Conservation (phyloP, 2,888 invertebrate species). For the Xylota sylvarum region DNA sequence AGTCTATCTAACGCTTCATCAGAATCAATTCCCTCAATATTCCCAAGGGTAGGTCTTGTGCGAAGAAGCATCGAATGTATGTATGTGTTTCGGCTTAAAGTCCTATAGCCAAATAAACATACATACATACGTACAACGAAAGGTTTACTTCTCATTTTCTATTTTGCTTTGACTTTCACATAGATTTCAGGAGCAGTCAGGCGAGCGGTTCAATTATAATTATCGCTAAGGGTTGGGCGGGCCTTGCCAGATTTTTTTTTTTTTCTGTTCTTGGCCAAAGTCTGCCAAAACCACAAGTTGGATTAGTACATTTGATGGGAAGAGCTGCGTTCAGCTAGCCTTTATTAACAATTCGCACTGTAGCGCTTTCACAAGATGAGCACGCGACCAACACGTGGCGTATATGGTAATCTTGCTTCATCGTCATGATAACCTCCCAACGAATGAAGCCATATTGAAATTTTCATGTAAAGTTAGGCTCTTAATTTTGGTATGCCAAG, state of each 20-base stretch:
- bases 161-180: constrained; percentile 36
- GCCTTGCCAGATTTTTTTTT: constrained; percentile 26
- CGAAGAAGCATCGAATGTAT: constrained; percentile 1
- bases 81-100: constrained; percentile 11
- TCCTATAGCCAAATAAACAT: constrained; percentile 14
- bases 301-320: constrained; percentile 69
- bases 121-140: not conserved
- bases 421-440: constrained; percentile 73
- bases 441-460: constrained; percentile 72
- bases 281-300: constrained; percentile 77
- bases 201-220: constrained; percentile 78
- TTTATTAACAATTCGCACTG: constrained; percentile 78
- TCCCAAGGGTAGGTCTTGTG: constrained; percentile 64
- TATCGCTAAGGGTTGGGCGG: constrained; percentile 75
- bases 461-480: constrained; percentile 72
- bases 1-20: constrained; percentile 78
- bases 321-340: constrained; percentile 66
- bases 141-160: constrained; percentile 10
- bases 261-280: constrained; percentile 12
- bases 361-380: constrained; percentile 74
- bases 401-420: constrained; percentile 77
- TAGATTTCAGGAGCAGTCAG: constrained; percentile 50
- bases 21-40: constrained; percentile 53
- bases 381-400: constrained; percentile 78
- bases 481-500: constrained; percentile 76